Base-by-base conservation (phyloP, 2,797 vertebrate species). In the Cichlasoma orientale region DNA sequence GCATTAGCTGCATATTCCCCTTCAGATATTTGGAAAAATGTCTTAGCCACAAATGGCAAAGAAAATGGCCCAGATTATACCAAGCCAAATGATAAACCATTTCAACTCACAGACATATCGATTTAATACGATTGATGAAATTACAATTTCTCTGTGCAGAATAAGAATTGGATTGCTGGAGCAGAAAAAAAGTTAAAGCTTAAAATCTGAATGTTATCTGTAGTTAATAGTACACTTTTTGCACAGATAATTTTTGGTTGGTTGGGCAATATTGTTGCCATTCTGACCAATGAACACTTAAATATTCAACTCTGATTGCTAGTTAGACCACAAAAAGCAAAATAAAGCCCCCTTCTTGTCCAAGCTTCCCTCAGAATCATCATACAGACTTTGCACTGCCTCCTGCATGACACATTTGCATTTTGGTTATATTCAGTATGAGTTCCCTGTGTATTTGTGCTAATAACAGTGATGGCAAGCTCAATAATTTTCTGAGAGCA, bases 1-100 rank as follows among this genome's bases (percentile, higher is more conserved):
- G 56, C 54, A 66, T 79, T 75, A 55, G 57, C 79, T 58, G 63
- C 75, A 27, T 18, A 66, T 4, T 75, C 78, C 44, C 11, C 33
- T 84, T 79, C 25, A 77, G 71, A 74, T 41, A 70, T 31, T 29
- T 31, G 29, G 14, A 4, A 47, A 57, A 55, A 69, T 1, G 3
- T 63, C 10, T 16, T 7, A 66, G 23, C 61, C 23, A 33, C 21
- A 47, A 44, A 18, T 0, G 27, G 41, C 14, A 54, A 69, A 55
- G 1, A 78, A 25, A 53, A 52, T 33, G 13, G 5, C 19, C 4
- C 53, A 47, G 52, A 47, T 47, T 19, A 47, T 66, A 47, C 23
- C 41, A n/a, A 66, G 57, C 7, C 11, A 68, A 21, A 27, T 1
- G 9, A 71, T 50, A 58, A 16, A 50, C 75, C 2, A 33, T 75